phyloP scores from a whole-genome alignment of 2,797 vertebrate genomes.

The Oreonectes daqikongensis region DNA sequence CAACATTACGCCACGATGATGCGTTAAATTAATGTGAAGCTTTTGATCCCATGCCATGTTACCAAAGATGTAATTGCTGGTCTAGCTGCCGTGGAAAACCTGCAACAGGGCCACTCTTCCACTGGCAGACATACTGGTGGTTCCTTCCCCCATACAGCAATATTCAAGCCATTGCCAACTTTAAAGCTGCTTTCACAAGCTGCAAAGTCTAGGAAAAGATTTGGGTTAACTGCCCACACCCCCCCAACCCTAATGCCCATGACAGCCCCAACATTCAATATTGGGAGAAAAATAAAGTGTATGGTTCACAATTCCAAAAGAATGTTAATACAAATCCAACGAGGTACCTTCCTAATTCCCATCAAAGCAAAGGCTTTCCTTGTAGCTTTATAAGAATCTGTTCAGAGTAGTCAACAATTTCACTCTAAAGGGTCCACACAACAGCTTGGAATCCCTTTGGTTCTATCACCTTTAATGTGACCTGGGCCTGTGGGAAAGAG shows the following conservation, averaged over 20 bases:
- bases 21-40: constrained; percentile 62
- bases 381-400: constrained; percentile 65
- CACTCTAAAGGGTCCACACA: constrained; percentile 61
- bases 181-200: constrained; percentile 68
- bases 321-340: constrained; percentile 50
- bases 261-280: constrained; percentile 40
- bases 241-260: constrained; percentile 56
- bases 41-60: constrained; percentile 38
- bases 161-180: constrained; percentile 64
- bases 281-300: background rate
- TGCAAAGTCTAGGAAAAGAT: constrained; percentile 82
- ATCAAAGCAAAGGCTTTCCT: constrained; percentile 61
- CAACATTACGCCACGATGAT: constrained; percentile 68
- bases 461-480: constrained; percentile 59
- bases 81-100: constrained; percentile 66
- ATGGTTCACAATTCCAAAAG: constrained; percentile 29
- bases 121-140: constrained; percentile 67
- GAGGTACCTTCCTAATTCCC: constrained; percentile 75
- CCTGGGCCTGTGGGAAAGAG: constrained; percentile 78
- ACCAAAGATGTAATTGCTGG: constrained; percentile 47
- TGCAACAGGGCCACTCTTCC: constrained; percentile 60
- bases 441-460: constrained; percentile 63
- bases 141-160: constrained; percentile 61
- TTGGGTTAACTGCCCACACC: constrained; percentile 72
- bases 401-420: constrained; percentile 64